phyloP scores from a whole-genome alignment of 2,113 vertebrate genomes.

The Sinocyclocheilus grahami region DNA sequence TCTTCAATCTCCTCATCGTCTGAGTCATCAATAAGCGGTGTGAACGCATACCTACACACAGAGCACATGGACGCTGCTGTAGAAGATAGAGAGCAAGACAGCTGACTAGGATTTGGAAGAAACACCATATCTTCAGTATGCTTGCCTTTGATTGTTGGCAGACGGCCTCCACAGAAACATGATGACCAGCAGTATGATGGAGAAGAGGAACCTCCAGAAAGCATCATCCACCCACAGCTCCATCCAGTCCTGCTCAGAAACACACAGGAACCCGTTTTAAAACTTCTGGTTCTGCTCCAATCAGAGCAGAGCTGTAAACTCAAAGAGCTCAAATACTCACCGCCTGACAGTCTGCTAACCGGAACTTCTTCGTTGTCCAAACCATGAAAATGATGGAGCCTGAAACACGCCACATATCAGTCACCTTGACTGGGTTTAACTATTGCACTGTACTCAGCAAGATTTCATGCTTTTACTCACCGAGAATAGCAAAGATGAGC shows the following conservation, averaged over 20 bases:
- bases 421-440: not conserved
- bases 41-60: slow-evolving; percentile 82
- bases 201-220: slow-evolving; percentile 90
- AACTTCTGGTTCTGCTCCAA: not conserved
- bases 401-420: slow-evolving; percentile 59
- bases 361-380: slow-evolving; percentile 85
- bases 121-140: not conserved
- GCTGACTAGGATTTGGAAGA: not conserved
- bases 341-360: slow-evolving; percentile 81
- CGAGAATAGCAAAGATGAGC: slow-evolving; percentile 84
- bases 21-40: slow-evolving; percentile 87
- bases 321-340: slow-evolving; percentile 74
- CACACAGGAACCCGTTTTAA: not conserved
- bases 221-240: slow-evolving; percentile 89
- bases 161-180: slow-evolving; percentile 91
- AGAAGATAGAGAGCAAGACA: not conserved
- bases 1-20: slow-evolving; percentile 89
- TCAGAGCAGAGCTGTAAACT: not conserved
- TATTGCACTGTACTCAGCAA: not conserved
- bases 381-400: slow-evolving; percentile 86
- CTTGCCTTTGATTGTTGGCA: slow-evolving; percentile 86
- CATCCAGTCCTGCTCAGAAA: slow-evolving; percentile 81
- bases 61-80: not conserved
- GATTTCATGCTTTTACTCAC: slow-evolving; percentile 72
- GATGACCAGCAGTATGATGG: slow-evolving; percentile 83